Evolutionary conservation across 2,888 invertebrate species (phyloP).

Genomic region (Diarsia mendica): DNA sequence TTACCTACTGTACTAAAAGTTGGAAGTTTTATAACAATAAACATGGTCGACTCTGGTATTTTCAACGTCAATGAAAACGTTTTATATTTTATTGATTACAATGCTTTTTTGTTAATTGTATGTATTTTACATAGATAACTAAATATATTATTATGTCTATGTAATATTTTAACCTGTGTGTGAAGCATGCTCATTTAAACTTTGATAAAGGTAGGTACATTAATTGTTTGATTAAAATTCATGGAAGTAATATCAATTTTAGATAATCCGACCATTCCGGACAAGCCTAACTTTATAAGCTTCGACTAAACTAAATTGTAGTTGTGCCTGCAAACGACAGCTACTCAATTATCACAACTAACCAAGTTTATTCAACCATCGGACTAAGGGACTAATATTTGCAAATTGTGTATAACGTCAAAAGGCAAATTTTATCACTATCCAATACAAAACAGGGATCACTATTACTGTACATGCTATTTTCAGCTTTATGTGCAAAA

Average conservation of each 20-base stretch:
- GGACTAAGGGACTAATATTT: conserved; percentile 39
- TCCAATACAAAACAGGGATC: conserved; percentile 52
- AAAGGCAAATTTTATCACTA: conserved; percentile 50
- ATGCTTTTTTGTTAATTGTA: conserved; percentile 1
- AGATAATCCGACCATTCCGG: conserved; percentile 22
- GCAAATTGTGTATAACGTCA: conserved; percentile 46
- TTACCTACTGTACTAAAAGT: neutral
- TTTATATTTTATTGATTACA: too few relatives aligned
- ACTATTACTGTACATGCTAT: conserved; percentile 11
- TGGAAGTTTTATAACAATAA: neutral
- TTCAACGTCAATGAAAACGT: neutral
- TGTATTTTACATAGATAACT: neutral
- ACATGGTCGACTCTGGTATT: neutral
- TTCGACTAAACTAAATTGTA: conserved; percentile 39
- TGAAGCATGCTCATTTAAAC: neutral
- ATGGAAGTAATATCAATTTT: conserved; percentile 19
- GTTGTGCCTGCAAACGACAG: conserved; percentile 47
- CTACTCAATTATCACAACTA: conserved; percentile 47
- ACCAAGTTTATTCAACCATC: conserved; percentile 51
- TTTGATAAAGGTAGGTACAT: neutral
- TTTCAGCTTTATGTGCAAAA: conserved; percentile 30
- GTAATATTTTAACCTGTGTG: neutral
- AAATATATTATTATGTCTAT: neutral
- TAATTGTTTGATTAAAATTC: conserved; percentile 29
- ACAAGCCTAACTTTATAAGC: conserved; percentile 33